phyloP scores from a whole-genome alignment of 53 echinoderm and acorn worm genomes.

The Echinarachnius parma region DNA sequence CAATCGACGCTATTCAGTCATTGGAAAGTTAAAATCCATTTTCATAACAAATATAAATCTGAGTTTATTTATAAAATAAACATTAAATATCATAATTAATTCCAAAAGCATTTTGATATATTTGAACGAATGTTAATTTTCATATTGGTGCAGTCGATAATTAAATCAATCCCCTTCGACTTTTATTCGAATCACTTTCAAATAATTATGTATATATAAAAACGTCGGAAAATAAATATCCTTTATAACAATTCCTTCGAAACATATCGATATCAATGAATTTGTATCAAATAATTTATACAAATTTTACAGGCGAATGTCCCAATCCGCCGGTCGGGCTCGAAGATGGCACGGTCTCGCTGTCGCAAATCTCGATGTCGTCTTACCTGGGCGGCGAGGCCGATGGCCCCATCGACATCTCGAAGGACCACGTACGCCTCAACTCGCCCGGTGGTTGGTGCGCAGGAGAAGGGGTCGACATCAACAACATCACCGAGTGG shows the following conservation, averaged over 20 bases:
- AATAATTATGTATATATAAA: no score
- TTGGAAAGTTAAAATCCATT: no score
- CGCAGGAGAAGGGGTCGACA: constrained; percentile 59
- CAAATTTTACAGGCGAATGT: constrained; percentile 44
- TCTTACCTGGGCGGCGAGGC: constrained; percentile 72
- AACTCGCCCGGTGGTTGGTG: constrained; percentile 90
- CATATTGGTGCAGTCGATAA: no score
- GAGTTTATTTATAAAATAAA: no score
- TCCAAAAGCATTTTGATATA: no score
- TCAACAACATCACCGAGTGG: constrained; percentile 72
- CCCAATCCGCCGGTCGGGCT: constrained; percentile 58
- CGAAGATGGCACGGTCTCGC: constrained; percentile 56
- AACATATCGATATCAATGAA: not conserved
- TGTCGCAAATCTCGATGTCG: constrained; percentile 72
- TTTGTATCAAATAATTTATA: not conserved
- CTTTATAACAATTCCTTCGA: not conserved
- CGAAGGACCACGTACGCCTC: constrained; percentile 66
- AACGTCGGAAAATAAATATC: no score
- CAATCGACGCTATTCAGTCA: no score
- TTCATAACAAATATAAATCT: no score
- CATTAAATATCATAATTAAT: no score
- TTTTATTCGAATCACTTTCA: no score
- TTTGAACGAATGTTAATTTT: no score
- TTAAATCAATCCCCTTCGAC: no score
- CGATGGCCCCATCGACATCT: constrained; percentile 72